Evolutionary conservation across 1,140 invertebrate species (phyloP).

Genomic region (Pissodes strobi): DNA sequence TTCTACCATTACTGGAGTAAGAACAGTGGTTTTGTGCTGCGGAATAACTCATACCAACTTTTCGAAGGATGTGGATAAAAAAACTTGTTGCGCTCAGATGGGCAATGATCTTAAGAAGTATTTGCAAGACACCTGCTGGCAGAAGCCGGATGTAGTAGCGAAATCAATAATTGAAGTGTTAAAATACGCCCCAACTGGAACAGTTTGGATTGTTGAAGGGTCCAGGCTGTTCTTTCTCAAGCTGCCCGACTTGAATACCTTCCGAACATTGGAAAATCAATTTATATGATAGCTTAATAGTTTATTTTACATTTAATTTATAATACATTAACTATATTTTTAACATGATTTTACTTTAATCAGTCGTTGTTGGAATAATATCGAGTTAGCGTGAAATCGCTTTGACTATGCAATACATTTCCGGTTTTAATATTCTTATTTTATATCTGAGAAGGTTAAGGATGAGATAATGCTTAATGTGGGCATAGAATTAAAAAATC

Average conservation of each 20-base stretch:
- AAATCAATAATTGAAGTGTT: conserved; percentile 44
- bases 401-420: no score
- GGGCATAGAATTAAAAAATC: no score
- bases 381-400: no score
- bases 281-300: conserved; percentile 11
- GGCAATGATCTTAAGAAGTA: conserved; percentile 39
- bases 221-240: conserved; percentile 40
- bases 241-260: conserved; percentile 25
- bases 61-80: background rate
- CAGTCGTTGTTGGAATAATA: no score
- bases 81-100: conserved; percentile 14
- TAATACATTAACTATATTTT: background rate
- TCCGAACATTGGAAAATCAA: conserved; percentile 20
- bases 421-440: no score
- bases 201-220: conserved; percentile 48
- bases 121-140: conserved; percentile 38
- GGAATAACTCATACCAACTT: conserved; percentile 59
- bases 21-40: conserved; percentile 62
- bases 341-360: background rate
- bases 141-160: conserved; percentile 44
- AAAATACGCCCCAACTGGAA: conserved; percentile 39
- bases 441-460: no score
- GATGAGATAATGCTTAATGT: no score
- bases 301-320: background rate
- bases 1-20: conserved; percentile 59